phyloP scores from a whole-genome alignment of 1,140 invertebrate genomes.

The Hyles euphorbiae region DNA sequence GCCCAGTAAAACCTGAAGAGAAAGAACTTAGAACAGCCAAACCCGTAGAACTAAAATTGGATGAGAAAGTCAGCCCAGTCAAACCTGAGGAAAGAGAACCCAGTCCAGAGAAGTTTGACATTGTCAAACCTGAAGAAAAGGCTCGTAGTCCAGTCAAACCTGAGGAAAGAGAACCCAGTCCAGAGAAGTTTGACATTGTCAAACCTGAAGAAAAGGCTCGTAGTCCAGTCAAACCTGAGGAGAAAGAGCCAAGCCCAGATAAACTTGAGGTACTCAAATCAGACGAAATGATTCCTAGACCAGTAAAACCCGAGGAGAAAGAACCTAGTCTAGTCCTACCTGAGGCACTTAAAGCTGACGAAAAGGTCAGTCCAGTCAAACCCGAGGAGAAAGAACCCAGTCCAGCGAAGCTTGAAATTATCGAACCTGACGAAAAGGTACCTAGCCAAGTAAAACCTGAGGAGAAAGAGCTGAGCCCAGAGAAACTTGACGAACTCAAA shows the following conservation, averaged over 20 bases:
- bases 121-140: not conserved
- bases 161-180: not conserved
- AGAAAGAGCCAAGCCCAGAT: not conserved
- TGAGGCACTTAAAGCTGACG: not conserved
- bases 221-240: not conserved
- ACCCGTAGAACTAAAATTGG: not conserved
- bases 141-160: not conserved
- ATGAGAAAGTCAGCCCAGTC: not conserved
- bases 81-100: not conserved
- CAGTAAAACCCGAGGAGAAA: not conserved
- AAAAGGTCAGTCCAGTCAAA: not conserved
- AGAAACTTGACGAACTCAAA: not conserved
- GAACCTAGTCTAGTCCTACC: not conserved
- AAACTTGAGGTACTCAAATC: not conserved
- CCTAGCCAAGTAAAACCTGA: not conserved
- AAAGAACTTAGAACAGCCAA: not conserved
- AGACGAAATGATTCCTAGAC: not conserved
- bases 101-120: no score
- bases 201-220: not conserved
- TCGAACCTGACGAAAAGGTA: not conserved
- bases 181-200: not conserved
- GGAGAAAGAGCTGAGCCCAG: not conserved
- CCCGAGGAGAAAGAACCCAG: conserved; percentile 1
- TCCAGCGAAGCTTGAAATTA: not conserved
- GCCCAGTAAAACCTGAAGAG: not conserved